Evolutionary conservation across 2,113 vertebrate genomes (phyloP), one percentile per base, ranked within the genome.

Genomic region (Progne subis): DNA sequence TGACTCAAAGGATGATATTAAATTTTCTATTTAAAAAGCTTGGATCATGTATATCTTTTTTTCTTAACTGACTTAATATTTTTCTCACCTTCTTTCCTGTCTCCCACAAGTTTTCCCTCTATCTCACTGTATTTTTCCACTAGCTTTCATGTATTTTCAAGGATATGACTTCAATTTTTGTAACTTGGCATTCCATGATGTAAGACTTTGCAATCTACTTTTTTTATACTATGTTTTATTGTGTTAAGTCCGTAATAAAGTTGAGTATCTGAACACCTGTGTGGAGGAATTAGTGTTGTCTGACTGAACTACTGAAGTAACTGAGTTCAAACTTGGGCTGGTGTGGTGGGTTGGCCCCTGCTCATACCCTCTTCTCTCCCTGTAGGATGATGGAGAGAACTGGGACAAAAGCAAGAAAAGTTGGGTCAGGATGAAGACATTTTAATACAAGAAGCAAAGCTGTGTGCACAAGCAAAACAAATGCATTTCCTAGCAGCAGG

Each of bases 21-120:
- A 95, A 95, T 96, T 96, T 95, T 95, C 49, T 92, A 84, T 88
- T 90, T 46, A 37, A 88, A 90, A 89, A 69, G 6, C 77, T 71
- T 88, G 46, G 11, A 41, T 95, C 18, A 12, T 7, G 6, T 29
- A 41, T 77, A 6, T 59, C 49, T 43, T 59, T 50, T 81, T 68
- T 85, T 61, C 59, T 83, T 70, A 86, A 89, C 32, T 82, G 32
- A 86, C 59, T 80, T 61, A 32, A 9, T 82, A 43, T 60, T 76
- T 91, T 83, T 87, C 12, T 63, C 17, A 59, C 14, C 1, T 83
- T 43, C 28, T 71, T 82, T 18, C 15, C 10, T 41, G 2, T 88
- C 31, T 86, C 31, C 8, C 14, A 49, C 26, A 80, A 47, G 6
- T 68, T 88, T 90, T n/a, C 12, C 15, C 9, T n/a, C 5, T 24